phyloP scores from a whole-genome alignment of 2,113 vertebrate species.

The Alligator sinensis region DNA sequence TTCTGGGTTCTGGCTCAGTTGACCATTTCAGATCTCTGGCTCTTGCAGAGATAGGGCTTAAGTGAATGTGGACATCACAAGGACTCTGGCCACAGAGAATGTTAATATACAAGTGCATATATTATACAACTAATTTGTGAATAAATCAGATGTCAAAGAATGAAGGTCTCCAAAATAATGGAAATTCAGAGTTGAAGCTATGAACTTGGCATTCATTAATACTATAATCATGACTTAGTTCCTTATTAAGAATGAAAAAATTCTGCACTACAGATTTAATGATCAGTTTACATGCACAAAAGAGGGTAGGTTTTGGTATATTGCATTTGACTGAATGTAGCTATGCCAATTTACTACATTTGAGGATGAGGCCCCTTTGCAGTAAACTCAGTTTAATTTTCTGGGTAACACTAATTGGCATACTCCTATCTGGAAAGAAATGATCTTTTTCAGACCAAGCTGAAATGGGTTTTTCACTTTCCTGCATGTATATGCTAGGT shows the following conservation, averaged over 20 bases:
- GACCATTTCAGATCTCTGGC: not conserved
- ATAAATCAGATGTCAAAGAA: not conserved
- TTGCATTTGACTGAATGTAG: not conserved
- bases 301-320: not conserved
- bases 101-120: not conserved
- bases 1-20: too few relatives aligned
- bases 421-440: fast-evolving
- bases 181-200: not conserved
- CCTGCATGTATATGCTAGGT: not conserved
- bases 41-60: not conserved
- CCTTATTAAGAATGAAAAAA: not conserved
- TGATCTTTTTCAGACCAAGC: not conserved
- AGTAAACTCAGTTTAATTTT: not conserved
- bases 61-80: not conserved
- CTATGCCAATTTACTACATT: not conserved
- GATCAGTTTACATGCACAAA: not conserved
- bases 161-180: not conserved
- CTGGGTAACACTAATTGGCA: not conserved
- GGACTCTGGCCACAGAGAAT: not conserved
- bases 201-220: not conserved
- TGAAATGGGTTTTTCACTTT: not conserved
- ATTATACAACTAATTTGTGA: not conserved
- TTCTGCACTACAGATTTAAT: not conserved
- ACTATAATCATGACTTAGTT: not conserved
- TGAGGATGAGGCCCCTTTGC: not conserved